Conservation (phyloP, 2,888 invertebrate species). For the Ichneumoninae sp. region DNA sequence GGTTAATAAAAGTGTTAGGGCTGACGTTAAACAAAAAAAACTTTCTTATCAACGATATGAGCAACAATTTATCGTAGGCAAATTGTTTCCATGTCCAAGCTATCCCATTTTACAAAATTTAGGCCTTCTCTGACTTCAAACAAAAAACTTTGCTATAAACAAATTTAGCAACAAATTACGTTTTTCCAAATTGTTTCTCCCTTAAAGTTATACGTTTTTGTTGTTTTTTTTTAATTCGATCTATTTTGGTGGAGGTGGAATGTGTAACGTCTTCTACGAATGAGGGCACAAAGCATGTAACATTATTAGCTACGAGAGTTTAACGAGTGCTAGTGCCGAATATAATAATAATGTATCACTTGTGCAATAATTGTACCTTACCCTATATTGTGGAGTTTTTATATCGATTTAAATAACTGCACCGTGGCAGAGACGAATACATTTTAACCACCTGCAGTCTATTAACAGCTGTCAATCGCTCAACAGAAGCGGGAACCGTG, state of each 20-base stretch:
- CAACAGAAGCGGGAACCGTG: neutral
- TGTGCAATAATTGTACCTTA: constrained; percentile 56
- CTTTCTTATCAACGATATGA: no score
- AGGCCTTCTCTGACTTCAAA: no score
- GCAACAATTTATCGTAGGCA: no score
- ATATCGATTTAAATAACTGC: neutral
- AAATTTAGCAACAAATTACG: no score
- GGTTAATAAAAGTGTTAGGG: no score
- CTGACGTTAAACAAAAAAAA: no score
- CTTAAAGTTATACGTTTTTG: neutral
- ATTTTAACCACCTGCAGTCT: neutral
- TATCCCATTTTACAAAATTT: no score
- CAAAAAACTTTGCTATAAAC: no score
- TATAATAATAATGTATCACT: constrained; percentile 34
- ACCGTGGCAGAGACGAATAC: neutral
- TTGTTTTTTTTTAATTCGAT: neutral
- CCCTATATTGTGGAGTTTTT: constrained; percentile 48
- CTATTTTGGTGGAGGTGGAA: neutral
- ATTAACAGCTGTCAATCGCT: constrained; percentile 59
- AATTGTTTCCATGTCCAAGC: no score
- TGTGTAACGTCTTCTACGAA: neutral
- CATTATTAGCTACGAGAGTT: neutral
- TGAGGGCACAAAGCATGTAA: neutral
- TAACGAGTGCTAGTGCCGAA: neutral
- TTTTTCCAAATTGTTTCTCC: no score